Conservation (phyloP, 2,888 invertebrate genomes). For the Nomada goodeniana region DNA sequence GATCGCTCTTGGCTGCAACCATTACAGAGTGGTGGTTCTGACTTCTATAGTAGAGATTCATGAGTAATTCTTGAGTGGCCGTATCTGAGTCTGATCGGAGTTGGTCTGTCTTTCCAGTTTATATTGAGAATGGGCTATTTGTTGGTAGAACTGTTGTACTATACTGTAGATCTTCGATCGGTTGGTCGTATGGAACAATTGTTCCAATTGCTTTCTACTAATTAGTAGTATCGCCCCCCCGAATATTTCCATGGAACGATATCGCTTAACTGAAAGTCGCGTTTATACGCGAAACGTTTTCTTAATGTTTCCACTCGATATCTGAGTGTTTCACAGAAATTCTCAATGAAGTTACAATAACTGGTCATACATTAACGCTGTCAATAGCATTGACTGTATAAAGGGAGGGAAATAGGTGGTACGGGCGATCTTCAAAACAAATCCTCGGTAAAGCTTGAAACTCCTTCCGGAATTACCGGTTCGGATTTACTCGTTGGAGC, state of each 20-base stretch:
- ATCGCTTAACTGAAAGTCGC: not conserved
- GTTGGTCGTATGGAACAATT: too few relatives aligned
- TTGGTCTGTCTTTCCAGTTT: too few relatives aligned
- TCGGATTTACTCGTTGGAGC: conserved; percentile 64
- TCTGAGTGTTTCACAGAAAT: not conserved
- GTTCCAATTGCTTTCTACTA: too few relatives aligned
- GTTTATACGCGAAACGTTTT: not conserved
- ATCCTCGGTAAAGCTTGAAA: conserved; percentile 62
- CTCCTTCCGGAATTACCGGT: conserved; percentile 65
- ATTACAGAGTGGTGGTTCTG: too few relatives aligned
- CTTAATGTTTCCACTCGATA: not conserved
- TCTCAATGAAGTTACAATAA: conserved; percentile 26
- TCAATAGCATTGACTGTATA: conserved; percentile 15
- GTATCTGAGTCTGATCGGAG: too few relatives aligned
- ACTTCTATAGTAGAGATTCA: too few relatives aligned
- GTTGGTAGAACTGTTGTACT: too few relatives aligned
- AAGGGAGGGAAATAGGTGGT: conserved; percentile 8
- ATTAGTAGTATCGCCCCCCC: conserved; percentile 6
- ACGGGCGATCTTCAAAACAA: conserved; percentile 64
- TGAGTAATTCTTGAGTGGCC: too few relatives aligned
- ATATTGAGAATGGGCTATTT: too few relatives aligned
- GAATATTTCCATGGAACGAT: not conserved
- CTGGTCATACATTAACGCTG: conserved; percentile 29
- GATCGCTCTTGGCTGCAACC: too few relatives aligned
- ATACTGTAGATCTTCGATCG: too few relatives aligned